A percentile compares a stretch with the other conserved stretches of the same genome.
phyloP scores from a whole-genome alignment of 2,797 vertebrate species.

The Sphenodon punctatus region DNA sequence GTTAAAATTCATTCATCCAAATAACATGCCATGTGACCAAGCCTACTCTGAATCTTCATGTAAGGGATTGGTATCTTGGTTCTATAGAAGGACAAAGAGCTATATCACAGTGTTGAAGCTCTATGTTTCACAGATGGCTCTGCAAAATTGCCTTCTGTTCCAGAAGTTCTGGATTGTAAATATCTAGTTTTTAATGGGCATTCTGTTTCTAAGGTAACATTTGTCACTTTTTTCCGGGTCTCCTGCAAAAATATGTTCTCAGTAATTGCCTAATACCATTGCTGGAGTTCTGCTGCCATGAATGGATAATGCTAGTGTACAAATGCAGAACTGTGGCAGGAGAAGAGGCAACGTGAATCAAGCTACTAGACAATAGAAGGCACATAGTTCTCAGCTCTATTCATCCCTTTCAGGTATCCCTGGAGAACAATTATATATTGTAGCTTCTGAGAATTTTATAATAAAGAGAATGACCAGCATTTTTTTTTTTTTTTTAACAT shows the following conservation, averaged over 20 bases:
- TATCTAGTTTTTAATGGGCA: constrained; percentile 13
- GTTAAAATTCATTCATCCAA: too few species aligned
- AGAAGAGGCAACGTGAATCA: not conserved
- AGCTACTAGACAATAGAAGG: constrained; percentile 18
- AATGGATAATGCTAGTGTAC: not conserved
- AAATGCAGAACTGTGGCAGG: constrained; percentile 35
- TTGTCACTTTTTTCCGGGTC: not conserved
- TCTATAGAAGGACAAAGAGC: not conserved
- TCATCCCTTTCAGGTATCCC: too few species aligned
- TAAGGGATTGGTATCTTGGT: not conserved
- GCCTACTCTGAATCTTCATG: not conserved
- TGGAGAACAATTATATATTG: not conserved
- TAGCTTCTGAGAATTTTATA: too few species aligned
- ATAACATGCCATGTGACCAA: too few species aligned
- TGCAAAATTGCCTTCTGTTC: not conserved
- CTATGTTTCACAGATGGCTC: not conserved
- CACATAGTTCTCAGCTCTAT: constrained; percentile 4
- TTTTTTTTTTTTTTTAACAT: not conserved
- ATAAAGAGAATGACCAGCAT: too few species aligned
- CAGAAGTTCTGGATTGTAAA: not conserved
- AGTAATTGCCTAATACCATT: not conserved
- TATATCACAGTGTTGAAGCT: constrained; percentile 20
- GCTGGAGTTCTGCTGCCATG: rapidly evolving
- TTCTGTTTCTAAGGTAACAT: constrained; percentile 1
- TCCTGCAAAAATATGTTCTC: not conserved